Evolutionary conservation across 1,140 invertebrate species (phyloP), one percentile per base, ranked within the genome.

Genomic region (Telenomus remus): DNA sequence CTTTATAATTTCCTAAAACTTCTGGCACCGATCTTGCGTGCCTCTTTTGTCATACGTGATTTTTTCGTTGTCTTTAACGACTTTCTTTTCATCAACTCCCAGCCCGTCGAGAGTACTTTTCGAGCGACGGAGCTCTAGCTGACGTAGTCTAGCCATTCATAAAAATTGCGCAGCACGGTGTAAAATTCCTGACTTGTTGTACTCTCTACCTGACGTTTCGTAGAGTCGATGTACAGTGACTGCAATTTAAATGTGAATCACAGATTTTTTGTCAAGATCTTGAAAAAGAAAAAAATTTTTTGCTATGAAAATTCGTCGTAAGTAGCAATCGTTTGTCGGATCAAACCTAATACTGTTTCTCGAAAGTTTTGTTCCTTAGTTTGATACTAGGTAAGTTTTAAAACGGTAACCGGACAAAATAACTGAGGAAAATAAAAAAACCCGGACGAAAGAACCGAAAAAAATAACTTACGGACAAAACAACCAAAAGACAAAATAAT

Each of bases 281-380:
- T 15, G 10, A 61, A 61, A 37, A 15, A 14, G 33, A 34, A 51
- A 15, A 46, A 5, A 55, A 47, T 14, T 11, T 9, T 16, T 48
- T n/a, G n/a, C n/a, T n/a, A n/a, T 95, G 81, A 99, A 97, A 13
- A 97, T 93, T 76, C 94, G 92, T 50, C 95, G 90, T 71, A 99
- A 87, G 79, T 97, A 94, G 59, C 96, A 92, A 88, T 99, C 97
- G 89, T 99, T 98, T 11, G 94, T 95, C 14, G 96, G 93, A 88
- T 99, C 97, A 89, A 99, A 98, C 83, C 95, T 94, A 86, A 98
- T n/a, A 99, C 80, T 95, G 94, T 81, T 94, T 94, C 88, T 99
- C 97, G 86, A 99, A 99, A 0, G 95, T 93, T 79, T 94, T 94
- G 83, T 99, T 97, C 0, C 96, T 97, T 0, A 99, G 90, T 89